These are phyloP conservation scores for Microctenopoma stevenorrisi DNA, from an alignment of 2,797 vertebrate genomes.

Conservation along the genomic window DNA sequence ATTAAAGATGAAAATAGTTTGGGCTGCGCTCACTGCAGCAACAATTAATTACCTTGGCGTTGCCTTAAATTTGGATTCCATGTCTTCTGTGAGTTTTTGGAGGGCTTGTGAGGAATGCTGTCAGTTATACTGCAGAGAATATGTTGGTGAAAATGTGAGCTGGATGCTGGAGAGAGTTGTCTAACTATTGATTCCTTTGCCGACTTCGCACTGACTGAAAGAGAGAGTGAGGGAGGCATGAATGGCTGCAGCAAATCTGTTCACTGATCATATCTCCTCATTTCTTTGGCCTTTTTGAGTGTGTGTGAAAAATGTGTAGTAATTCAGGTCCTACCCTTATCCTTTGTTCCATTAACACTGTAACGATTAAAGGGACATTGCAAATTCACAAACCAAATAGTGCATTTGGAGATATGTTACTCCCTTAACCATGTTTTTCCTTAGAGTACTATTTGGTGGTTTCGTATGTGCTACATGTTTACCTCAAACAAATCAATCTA, in stretches of 20 bases:
- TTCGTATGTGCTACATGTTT: no score
- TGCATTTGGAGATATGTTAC: no score
- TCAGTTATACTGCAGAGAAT: constrained; percentile 22
- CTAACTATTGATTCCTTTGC: constrained; percentile 30
- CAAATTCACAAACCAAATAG: no score
- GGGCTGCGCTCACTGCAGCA: constrained; percentile 40
- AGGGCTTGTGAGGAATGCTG: constrained; percentile 11
- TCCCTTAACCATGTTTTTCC: no score
- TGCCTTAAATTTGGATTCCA: constrained; percentile 31
- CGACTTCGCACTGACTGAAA: constrained; percentile 12
- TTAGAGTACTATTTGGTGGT: no score
- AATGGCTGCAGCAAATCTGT: constrained; percentile 8
- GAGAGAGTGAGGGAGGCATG: constrained; percentile 7
- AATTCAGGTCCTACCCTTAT: no score
- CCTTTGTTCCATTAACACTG: no score
- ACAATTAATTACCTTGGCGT: constrained; percentile 64
- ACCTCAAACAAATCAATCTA: no score
- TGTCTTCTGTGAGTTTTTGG: constrained; percentile 8
- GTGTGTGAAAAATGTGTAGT: background rate
- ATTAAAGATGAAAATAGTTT: constrained; percentile 70
- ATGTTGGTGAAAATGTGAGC: constrained; percentile 1
- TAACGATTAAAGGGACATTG: no score
- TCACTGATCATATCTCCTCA: constrained; percentile 2
- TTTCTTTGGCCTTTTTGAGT: background rate
- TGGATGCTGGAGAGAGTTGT: constrained; percentile 18